Percentiles rank a stretch among this genome's conserved stretches.
Conservation (phyloP, 2,888 invertebrate genomes). For the Nymphalis polychloros region DNA sequence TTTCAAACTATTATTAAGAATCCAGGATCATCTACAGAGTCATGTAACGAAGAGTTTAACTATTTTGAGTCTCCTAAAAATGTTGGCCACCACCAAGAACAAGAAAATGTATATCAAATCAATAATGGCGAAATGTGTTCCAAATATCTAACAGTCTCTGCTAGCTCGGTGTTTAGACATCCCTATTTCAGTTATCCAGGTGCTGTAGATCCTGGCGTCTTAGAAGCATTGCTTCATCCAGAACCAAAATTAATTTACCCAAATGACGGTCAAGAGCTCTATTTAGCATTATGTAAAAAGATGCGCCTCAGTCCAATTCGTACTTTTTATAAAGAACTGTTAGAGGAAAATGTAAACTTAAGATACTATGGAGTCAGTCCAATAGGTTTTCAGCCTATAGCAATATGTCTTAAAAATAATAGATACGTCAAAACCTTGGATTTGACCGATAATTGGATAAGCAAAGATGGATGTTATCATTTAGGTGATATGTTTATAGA, state of each 20-base stretch:
- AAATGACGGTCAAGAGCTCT: conserved; percentile 64
- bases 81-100: background rate
- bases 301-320: conserved; percentile 58
- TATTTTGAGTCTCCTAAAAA: background rate
- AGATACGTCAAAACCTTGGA: conserved; percentile 52
- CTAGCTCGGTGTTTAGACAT: conserved; percentile 58
- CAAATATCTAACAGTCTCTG: conserved; percentile 57
- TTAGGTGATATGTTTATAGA: conserved; percentile 58
- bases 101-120: background rate
- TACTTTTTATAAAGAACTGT: conserved; percentile 52
- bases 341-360: conserved; percentile 56
- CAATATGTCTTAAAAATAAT: conserved; percentile 57
- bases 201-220: conserved; percentile 64
- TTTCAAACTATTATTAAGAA: background rate
- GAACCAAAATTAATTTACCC: conserved; percentile 49
- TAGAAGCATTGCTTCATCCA: conserved; percentile 53
- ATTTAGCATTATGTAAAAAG: conserved; percentile 58
- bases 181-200: conserved; percentile 64
- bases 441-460: conserved; percentile 63
- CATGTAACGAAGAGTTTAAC: background rate
- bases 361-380: conserved; percentile 64
- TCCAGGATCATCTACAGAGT: background rate
- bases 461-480: conserved; percentile 62
- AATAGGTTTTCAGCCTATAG: conserved; percentile 60
- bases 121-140: conserved; percentile 57